Percentiles rank a stretch among this genome's conserved stretches.
These are phyloP conservation scores for Zaprionus capensis DNA, from an alignment of 1,140 invertebrate genomes.

Conservation along the genomic window DNA sequence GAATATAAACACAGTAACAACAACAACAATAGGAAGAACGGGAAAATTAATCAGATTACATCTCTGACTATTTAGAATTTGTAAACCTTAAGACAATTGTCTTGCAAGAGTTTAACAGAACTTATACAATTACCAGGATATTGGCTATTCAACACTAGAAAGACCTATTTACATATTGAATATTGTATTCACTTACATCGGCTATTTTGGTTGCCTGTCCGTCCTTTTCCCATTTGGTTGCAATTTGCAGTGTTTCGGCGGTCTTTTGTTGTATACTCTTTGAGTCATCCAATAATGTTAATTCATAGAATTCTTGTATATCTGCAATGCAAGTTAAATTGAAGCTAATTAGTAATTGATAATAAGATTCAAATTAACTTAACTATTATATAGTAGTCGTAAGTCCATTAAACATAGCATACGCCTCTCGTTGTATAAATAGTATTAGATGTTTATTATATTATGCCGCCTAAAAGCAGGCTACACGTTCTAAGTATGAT, in stretches of 20 bases:
- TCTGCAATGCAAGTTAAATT: conserved; percentile 92
- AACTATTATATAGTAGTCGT: too few relatives aligned
- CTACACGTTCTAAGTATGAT: neutral
- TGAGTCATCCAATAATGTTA: conserved; percentile 96
- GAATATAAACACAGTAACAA: neutral
- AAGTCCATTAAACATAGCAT: too few relatives aligned
- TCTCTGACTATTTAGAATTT: neutral
- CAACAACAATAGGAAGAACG: neutral
- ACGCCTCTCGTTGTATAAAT: too few relatives aligned
- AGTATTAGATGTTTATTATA: neutral
- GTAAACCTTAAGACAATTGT: neutral
- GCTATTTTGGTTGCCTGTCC: conserved; percentile 81
- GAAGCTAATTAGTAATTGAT: conserved; percentile 68
- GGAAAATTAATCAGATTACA: neutral
- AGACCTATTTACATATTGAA: neutral
- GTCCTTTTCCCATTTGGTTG: conserved; percentile 95
- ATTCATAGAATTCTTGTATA: conserved; percentile 99
- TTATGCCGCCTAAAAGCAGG: neutral
- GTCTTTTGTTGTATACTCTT: conserved; percentile 98
- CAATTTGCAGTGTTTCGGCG: conserved; percentile 96
- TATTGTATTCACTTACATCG: conserved; percentile 65
- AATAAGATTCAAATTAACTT: neutral
- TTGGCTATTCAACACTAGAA: neutral
- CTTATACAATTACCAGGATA: neutral
- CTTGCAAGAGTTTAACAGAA: neutral